Evolutionary conservation across 2,888 invertebrate genomes (phyloP).

Genomic region (Nomada fucata): DNA sequence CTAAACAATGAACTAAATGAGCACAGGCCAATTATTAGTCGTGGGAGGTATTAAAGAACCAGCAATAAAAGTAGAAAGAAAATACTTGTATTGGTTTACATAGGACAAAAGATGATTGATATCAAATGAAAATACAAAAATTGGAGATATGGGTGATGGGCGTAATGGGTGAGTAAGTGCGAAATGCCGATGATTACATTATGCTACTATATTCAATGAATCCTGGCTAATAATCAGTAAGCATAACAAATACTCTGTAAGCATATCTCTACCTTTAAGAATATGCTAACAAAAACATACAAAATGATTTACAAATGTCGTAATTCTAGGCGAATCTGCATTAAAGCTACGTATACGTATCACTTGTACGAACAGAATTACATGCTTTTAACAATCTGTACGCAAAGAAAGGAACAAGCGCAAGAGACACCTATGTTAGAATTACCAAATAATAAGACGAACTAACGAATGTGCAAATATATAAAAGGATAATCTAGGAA

Average conservation of each 20-base stretch:
- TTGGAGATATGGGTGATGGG: conserved; percentile 19
- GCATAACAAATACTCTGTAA: conserved; percentile 44
- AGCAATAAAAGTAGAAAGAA: conserved; percentile 55
- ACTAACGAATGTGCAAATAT: conserved; percentile 38
- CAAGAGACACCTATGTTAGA: conserved; percentile 34
- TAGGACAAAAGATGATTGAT: conserved; percentile 34
- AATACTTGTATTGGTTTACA: conserved; percentile 50
- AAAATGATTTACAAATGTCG: conserved; percentile 26
- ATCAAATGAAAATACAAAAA: conserved; percentile 11
- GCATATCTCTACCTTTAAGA: conserved; percentile 49
- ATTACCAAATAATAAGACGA: conserved; percentile 44
- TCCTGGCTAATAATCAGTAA: conserved; percentile 38
- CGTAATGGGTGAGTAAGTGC: conserved; percentile 35
- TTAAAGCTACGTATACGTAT: conserved; percentile 33
- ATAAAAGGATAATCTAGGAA: conserved; percentile 1
- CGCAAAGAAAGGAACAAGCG: conserved; percentile 47
- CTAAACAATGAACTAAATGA: conserved; percentile 28
- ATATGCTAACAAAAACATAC: conserved; percentile 18
- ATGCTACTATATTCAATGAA: conserved; percentile 11
- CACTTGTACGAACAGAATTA: conserved; percentile 51
- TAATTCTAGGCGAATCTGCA: conserved; percentile 18
- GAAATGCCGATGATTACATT: conserved; percentile 34
- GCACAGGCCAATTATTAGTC: conserved; percentile 33
- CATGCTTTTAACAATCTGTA: conserved; percentile 70
- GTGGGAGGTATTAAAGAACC: conserved; percentile 50